These are phyloP conservation scores for Pterostichus niger DNA, from an alignment of 2,888 invertebrate genomes.

Conservation along the genomic window DNA sequence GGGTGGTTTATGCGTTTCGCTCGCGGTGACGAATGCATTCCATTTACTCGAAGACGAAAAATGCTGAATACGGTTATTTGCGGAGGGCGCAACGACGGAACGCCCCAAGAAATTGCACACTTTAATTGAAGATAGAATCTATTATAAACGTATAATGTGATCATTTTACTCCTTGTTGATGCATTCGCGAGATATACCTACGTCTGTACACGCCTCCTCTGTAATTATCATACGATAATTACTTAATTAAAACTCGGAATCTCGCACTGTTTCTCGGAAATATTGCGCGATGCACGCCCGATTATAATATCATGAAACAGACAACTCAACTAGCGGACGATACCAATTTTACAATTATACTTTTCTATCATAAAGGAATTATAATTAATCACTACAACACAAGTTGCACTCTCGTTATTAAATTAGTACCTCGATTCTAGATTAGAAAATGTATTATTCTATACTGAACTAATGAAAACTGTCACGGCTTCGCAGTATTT, in stretches of 20 bases:
- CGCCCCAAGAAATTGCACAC: not conserved
- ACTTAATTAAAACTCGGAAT: slow-evolving; percentile 29
- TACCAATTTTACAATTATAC: not conserved
- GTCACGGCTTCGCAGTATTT: no score
- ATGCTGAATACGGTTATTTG: slow-evolving; percentile 20
- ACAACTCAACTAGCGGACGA: not conserved
- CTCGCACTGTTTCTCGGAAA: not conserved
- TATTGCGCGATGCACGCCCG: not conserved
- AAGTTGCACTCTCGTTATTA: no score
- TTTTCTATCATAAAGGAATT: not conserved
- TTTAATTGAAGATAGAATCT: slow-evolving; percentile 46
- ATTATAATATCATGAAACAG: not conserved
- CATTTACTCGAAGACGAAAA: slow-evolving; percentile 40
- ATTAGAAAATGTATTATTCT: no score
- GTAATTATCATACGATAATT: slow-evolving; percentile 31
- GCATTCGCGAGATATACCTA: not conserved
- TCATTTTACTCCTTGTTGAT: slow-evolving; percentile 45
- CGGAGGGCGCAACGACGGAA: not conserved
- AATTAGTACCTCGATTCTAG: no score
- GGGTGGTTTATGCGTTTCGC: slow-evolving; percentile 59
- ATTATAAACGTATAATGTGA: slow-evolving; percentile 29
- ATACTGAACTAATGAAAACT: no score
- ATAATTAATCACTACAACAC: no score
- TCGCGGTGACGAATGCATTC: slow-evolving; percentile 53
- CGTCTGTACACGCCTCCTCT: slow-evolving; percentile 15